phyloP scores from a whole-genome alignment of 2,888 invertebrate species.

The Anorthoa munda region DNA sequence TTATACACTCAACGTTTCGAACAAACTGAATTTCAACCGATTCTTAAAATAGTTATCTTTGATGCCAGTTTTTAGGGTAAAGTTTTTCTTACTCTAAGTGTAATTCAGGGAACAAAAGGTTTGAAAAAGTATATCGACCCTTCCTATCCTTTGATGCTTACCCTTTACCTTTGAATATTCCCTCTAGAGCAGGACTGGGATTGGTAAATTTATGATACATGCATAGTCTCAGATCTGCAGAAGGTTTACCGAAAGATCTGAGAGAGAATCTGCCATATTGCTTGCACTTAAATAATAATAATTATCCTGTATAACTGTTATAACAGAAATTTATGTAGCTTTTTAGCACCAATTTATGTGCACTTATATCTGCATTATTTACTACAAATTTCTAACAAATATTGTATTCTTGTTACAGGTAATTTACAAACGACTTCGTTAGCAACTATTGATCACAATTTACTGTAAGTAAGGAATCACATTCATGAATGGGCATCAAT shows the following conservation, averaged over 20 bases:
- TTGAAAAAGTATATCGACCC: constrained; percentile 45
- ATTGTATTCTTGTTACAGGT: constrained; percentile 82
- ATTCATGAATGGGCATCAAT: constrained; percentile 70
- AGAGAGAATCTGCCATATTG: neutral
- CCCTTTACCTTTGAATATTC: constrained; percentile 52
- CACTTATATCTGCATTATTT: constrained; percentile 5
- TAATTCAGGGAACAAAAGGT: constrained; percentile 40
- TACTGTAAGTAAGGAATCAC: constrained; percentile 74
- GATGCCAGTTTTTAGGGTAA: constrained; percentile 11
- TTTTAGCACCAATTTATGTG: neutral
- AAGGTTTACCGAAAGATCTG: neutral
- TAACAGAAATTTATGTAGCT: neutral
- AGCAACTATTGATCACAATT: constrained; percentile 68
- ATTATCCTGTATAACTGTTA: too few species aligned
- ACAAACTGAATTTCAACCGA: constrained; percentile 6
- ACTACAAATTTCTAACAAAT: constrained; percentile 65
- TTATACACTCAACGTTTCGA: neutral
- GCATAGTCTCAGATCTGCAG: constrained; percentile 16
- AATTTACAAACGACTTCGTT: constrained; percentile 79
- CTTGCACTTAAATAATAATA: neutral
- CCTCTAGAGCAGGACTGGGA: constrained; percentile 34
- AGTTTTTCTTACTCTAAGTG: constrained; percentile 13
- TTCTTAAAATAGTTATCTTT: constrained; percentile 29
- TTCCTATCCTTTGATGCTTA: constrained; percentile 49
- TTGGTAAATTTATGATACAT: constrained; percentile 40